Evolutionary conservation across 2,888 invertebrate species (phyloP), one percentile per base, ranked within the genome.

Genomic region (Microplitis deprimator): DNA sequence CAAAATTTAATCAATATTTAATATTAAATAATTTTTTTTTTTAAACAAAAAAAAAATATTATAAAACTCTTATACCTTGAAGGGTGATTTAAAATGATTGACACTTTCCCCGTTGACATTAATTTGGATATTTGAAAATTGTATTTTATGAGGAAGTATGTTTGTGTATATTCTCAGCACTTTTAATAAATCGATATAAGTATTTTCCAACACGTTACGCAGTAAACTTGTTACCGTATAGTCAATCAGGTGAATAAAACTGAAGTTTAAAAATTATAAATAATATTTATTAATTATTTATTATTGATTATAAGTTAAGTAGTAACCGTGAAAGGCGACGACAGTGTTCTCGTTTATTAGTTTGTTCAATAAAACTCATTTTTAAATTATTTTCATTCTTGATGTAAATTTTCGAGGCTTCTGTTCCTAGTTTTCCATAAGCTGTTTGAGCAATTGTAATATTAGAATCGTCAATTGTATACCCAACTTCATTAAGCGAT

Each of bases 311-410:
- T 4, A 29, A 50, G 73, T 79, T 64, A 40, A 71, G 29, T 41
- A 74, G 13, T 20, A 91, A 96, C 96, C 95, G 92, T 60, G 96
- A 93, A 1, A 97, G 91, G 79, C 96, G 91, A 86, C 93, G 93
- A 86, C 96, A 97, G 87, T 95, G 95, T 82, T 94, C 93, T 80
- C 95, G 92, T 86, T 97, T 97, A 84, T 94, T 94, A 0, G 96
- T 95, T 85, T 96, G 96, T 85, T 97, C 96, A 70, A 96, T 96
- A 87, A 96, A 97, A 4, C 96, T 95, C 93, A 96, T 95, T 81
- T 95, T 95, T 0, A 88, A 81, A 73, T 84, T 76, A n/a, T 84
- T 84, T 13, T 87, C 85, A 70, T 83, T 87, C 4, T 85, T 86
- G 81, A 86, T 83, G 69, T 84, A 82, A 62, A 85, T 83, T 76